Evolutionary conservation across 2,113 vertebrate genomes (phyloP).

Genomic region (Pachycephala philippinensis): DNA sequence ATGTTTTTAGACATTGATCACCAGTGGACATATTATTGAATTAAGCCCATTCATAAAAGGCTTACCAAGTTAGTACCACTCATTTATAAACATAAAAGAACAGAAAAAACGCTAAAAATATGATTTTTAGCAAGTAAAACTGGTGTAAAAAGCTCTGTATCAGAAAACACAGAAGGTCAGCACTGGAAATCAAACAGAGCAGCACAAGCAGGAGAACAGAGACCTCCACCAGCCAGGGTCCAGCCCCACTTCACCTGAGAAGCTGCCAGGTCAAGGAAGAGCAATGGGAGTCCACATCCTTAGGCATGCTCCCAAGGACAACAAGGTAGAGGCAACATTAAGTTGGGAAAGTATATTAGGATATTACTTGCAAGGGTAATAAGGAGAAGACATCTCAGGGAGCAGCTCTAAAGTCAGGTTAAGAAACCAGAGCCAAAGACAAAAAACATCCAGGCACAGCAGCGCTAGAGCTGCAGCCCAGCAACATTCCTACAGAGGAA

Average conservation of each 20-base stretch:
- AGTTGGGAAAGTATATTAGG: accelerated
- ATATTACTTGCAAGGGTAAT: accelerated
- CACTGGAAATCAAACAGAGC: background rate
- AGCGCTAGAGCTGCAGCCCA: accelerated
- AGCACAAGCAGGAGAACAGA: background rate
- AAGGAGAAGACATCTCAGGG: accelerated
- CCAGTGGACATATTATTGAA: background rate
- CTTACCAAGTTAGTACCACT: background rate
- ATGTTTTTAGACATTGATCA: background rate
- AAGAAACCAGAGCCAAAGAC: accelerated
- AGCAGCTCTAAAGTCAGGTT: accelerated
- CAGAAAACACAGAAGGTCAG: background rate
- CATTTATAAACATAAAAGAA: accelerated
- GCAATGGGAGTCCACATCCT: background rate
- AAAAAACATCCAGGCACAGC: accelerated
- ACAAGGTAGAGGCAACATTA: accelerated
- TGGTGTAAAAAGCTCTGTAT: background rate
- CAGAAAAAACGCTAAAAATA: background rate
- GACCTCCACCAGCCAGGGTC: background rate
- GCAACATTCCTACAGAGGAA: accelerated
- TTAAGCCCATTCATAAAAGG: background rate
- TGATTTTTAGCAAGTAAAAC: background rate
- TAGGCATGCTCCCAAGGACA: accelerated
- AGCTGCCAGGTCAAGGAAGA: accelerated
- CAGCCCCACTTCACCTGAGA: background rate